Conservation (phyloP, 2,797 vertebrate species). For the Anableps anableps region DNA sequence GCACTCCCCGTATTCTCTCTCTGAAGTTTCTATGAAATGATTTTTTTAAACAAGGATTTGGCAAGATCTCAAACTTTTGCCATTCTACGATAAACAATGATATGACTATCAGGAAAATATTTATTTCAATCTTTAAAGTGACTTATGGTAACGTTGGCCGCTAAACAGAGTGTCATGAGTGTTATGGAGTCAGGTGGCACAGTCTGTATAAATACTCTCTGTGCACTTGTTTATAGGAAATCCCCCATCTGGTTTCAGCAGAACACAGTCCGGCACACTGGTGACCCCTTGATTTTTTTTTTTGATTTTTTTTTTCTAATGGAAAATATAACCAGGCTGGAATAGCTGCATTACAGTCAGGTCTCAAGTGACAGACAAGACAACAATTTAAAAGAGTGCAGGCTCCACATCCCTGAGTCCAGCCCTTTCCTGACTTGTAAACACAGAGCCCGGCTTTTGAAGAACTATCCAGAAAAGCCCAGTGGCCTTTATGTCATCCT, state of each 20-base stretch:
- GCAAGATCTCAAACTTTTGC: constrained; percentile 95
- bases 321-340: constrained; percentile 98
- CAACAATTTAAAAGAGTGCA: constrained; percentile 82
- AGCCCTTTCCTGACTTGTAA: constrained; percentile 75
- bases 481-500: constrained; percentile 54
- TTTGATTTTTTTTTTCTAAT: constrained; percentile 76
- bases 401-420: constrained; percentile 74
- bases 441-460: constrained; percentile 74
- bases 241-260: constrained; percentile 95
- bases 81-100: constrained; percentile 99
- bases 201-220: constrained; percentile 96
- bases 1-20: not conserved
- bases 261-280: constrained; percentile 89
- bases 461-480: constrained; percentile 73
- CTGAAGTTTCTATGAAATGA: constrained; percentile 91
- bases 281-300: constrained; percentile 86
- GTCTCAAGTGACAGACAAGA: constrained; percentile 96
- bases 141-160: constrained; percentile 98
- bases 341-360: constrained; percentile 83
- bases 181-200: constrained; percentile 99
- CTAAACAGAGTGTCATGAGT: constrained; percentile 97
- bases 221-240: constrained; percentile 99
- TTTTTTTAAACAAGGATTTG: constrained; percentile 97
- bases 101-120: constrained; percentile 98
- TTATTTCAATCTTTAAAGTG: constrained; percentile 98